These are phyloP conservation scores for Rhyacophila brunnea DNA, from an alignment of 1,140 invertebrate species.

Conservation along the genomic window DNA sequence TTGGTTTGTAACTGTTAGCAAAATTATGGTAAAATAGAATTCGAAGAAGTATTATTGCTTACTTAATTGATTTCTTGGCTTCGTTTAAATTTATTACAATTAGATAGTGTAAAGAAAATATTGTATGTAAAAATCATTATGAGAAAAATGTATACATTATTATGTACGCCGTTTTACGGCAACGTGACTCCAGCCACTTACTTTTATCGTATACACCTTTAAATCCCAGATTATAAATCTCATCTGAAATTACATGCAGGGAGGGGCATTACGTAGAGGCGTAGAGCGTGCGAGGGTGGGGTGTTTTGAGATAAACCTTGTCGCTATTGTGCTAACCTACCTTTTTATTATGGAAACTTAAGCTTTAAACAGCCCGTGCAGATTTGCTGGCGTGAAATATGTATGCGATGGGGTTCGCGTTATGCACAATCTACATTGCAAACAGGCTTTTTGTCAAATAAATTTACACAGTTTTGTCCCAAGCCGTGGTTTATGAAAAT, in stretches of 20 bases:
- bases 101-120: too few relatives aligned
- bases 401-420: conserved; percentile 19
- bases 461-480: too few relatives aligned
- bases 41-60: too few relatives aligned
- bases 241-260: conserved; percentile 36
- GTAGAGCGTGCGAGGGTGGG: conserved; percentile 13
- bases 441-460: too few relatives aligned
- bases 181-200: conserved; percentile 18
- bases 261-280: conserved; percentile 5
- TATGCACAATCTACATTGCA: background rate
- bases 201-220: conserved; percentile 35
- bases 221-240: conserved; percentile 37
- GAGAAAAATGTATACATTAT: background rate
- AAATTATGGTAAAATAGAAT: too few relatives aligned
- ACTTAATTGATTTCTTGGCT: too few relatives aligned
- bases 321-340: conserved; percentile 30
- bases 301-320: conserved; percentile 34
- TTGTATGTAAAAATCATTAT: too few relatives aligned
- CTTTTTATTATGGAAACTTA: conserved; percentile 36
- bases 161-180: background rate
- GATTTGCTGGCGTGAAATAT: conserved; percentile 33
- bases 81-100: too few relatives aligned
- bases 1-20: too few relatives aligned
- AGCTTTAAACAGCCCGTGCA: conserved; percentile 29
- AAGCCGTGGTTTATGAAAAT: too few relatives aligned